phyloP scores from a whole-genome alignment of 2,888 invertebrate species.

The Aleiodes leptofemur region DNA sequence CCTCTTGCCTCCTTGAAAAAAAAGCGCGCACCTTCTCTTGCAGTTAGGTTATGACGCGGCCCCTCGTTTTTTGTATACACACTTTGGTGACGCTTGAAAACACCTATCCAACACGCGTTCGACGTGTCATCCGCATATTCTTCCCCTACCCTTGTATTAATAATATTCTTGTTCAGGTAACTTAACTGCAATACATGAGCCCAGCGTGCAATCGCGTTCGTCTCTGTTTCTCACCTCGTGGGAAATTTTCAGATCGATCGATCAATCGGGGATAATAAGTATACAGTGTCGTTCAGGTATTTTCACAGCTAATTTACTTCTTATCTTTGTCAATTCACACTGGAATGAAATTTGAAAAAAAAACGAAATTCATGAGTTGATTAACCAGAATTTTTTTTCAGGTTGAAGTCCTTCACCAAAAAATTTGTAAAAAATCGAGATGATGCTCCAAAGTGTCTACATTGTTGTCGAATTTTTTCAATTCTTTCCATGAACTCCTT shows the following conservation, averaged over 20 bases:
- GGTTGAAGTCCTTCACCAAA: no score
- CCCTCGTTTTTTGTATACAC: constrained; percentile 8
- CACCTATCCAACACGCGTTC: constrained; percentile 44
- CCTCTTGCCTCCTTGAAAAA: constrained; percentile 44
- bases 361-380: no score
- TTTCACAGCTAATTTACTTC: neutral
- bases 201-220: neutral
- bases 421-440: no score
- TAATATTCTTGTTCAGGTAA: neutral
- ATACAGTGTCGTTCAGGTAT: constrained; percentile 8
- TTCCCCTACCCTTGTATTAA: neutral
- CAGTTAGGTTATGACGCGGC: constrained; percentile 24
- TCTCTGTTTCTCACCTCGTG: constrained; percentile 14
- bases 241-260: constrained; percentile 47
- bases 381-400: no score
- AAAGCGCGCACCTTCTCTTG: constrained; percentile 41
- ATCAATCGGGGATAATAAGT: constrained; percentile 47
- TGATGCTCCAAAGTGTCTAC: no score
- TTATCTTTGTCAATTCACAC: neutral
- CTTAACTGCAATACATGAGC: no score
- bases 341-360: constrained; percentile 3
- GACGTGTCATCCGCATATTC: constrained; percentile 28
- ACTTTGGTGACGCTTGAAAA: constrained; percentile 46
- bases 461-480: no score
- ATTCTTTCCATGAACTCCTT: no score